A percentile compares a stretch with the other conserved stretches of the same genome.
phyloP scores from a whole-genome alignment of 2,888 invertebrate genomes.

The Gastrophysa polygoni region DNA sequence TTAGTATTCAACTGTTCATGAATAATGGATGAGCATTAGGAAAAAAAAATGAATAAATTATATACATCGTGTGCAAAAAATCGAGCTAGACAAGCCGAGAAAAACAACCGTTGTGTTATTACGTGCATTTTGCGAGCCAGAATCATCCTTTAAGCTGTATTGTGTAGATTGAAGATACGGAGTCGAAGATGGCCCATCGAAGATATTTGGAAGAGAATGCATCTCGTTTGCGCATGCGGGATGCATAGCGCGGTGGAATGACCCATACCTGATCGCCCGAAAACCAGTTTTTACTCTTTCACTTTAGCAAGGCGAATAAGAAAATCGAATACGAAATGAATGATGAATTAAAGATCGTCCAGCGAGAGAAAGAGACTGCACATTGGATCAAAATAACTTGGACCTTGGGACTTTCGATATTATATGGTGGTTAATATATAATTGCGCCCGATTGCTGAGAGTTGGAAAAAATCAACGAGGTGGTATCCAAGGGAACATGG shows the following conservation, averaged over 20 bases:
- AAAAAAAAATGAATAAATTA: not conserved
- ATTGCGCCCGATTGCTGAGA: not conserved
- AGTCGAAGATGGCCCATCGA: slow-evolving; percentile 21
- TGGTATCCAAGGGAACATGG: not conserved
- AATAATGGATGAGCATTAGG: not conserved
- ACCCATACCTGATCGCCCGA: slow-evolving; percentile 53
- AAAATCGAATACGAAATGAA: slow-evolving; percentile 45
- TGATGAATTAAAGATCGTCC: slow-evolving; percentile 47
- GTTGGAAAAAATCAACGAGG: not conserved
- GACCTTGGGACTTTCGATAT: not conserved
- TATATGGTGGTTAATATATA: not conserved
- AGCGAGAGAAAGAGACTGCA: slow-evolving; percentile 18
- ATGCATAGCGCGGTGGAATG: slow-evolving; percentile 51
- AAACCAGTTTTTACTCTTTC: slow-evolving; percentile 53
- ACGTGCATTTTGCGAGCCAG: slow-evolving; percentile 20
- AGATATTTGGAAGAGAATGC: slow-evolving; percentile 26
- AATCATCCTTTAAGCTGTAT: slow-evolving; percentile 22
- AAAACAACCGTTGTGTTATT: slow-evolving; percentile 9
- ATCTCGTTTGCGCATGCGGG: slow-evolving; percentile 38
- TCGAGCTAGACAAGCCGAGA: not conserved
- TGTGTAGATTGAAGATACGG: slow-evolving; percentile 21
- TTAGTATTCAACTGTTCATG: not conserved
- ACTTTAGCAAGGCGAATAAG: slow-evolving; percentile 47
- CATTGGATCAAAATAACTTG: slow-evolving; percentile 1
- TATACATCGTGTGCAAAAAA: not conserved